These are phyloP conservation scores for Rhamphomyia laevipes DNA, from an alignment of 2,888 invertebrate species.

Conservation along the genomic window DNA sequence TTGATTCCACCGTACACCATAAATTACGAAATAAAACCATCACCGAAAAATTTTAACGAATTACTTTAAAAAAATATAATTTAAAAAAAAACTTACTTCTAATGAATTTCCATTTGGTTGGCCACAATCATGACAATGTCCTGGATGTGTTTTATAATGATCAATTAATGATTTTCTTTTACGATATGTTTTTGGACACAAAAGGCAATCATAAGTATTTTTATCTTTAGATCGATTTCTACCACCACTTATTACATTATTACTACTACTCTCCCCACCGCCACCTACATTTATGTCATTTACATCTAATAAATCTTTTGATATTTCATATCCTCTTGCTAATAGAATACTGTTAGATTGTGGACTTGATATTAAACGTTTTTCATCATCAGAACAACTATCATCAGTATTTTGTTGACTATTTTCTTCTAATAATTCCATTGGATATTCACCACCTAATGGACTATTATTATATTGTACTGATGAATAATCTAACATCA, in stretches of 20 bases:
- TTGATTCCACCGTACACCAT: too few relatives aligned
- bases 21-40: too few relatives aligned
- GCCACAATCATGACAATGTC: conserved; percentile 36
- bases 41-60: too few relatives aligned
- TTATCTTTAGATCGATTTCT: conserved; percentile 16
- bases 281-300: not conserved
- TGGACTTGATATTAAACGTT: not conserved
- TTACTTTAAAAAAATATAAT: too few relatives aligned
- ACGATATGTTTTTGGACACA: conserved; percentile 35
- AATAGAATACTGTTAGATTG: not conserved
- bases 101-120: conserved; percentile 33
- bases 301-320: not conserved
- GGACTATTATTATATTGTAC: too few relatives aligned
- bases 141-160: conserved; percentile 37
- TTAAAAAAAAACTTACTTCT: conserved; percentile 23
- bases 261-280: not conserved
- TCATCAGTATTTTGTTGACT: not conserved
- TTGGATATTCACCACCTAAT: not conserved
- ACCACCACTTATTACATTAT: conserved; percentile 5
- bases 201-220: conserved; percentile 32
- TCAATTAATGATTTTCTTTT: conserved; percentile 35
- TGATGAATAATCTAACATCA: not conserved
- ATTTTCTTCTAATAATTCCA: not conserved
- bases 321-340: too few relatives aligned
- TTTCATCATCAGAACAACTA: not conserved